Percentiles rank a stretch among this genome's conserved stretches.
phyloP scores from a whole-genome alignment of 2,888 invertebrate genomes.

The Eristalis tenax region DNA sequence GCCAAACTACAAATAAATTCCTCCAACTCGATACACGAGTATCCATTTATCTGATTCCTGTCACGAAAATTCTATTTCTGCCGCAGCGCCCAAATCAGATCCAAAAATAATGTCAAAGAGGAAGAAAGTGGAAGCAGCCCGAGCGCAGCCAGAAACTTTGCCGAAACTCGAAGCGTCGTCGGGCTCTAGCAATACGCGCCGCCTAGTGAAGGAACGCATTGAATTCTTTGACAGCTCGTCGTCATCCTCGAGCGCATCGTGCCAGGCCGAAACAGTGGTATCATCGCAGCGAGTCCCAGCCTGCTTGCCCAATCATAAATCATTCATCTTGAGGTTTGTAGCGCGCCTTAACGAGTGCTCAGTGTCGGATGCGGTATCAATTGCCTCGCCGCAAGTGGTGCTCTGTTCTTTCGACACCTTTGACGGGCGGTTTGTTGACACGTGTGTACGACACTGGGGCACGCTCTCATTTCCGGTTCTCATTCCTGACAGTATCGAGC shows the following conservation, averaged over 20 bases:
- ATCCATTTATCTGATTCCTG: constrained; percentile 36
- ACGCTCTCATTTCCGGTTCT: background rate
- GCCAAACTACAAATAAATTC: constrained; percentile 24
- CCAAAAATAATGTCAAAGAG: constrained; percentile 13
- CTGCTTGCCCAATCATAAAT: constrained; percentile 73
- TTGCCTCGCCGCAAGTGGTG: background rate
- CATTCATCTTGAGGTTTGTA: constrained; percentile 77
- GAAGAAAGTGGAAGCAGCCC: constrained; percentile 11
- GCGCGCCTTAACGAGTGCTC: constrained; percentile 6
- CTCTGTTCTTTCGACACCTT: background rate
- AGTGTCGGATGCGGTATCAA: constrained; percentile 33
- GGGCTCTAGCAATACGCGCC: constrained; percentile 33
- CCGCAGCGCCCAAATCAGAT: constrained; percentile 41
- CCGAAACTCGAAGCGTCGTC: constrained; percentile 25
- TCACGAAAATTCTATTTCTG: constrained; percentile 53
- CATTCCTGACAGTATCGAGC: constrained; percentile 69
- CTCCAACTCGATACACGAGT: constrained; percentile 30
- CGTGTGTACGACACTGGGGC: constrained; percentile 20
- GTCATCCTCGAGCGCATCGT: constrained; percentile 30
- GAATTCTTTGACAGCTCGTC: constrained; percentile 49
- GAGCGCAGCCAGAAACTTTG: constrained; percentile 67
- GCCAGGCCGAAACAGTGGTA: constrained; percentile 33
- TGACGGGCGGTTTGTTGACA: background rate
- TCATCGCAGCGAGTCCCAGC: constrained; percentile 41
- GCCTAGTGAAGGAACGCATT: constrained; percentile 53